A percentile compares a stretch with the other conserved stretches of the same genome.
Evolutionary conservation across 1,140 invertebrate species (phyloP).

Genomic region (Drosophila truncata): DNA sequence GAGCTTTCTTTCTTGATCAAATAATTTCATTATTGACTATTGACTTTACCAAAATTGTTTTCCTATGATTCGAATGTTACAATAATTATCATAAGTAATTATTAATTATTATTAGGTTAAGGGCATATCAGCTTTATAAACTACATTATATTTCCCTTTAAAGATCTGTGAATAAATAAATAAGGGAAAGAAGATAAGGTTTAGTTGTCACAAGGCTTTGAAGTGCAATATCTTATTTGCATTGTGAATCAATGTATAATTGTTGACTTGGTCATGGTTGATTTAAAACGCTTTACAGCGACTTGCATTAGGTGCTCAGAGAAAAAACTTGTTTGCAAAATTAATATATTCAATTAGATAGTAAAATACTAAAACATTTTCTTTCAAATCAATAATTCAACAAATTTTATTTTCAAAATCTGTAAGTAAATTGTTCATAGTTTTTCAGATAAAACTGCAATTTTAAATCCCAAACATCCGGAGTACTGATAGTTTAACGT

Average conservation of each 20-base stretch:
- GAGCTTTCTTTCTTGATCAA: background rate
- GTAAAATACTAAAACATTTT: too few species aligned
- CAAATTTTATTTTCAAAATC: too few species aligned
- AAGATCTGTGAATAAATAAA: background rate
- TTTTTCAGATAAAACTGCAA: too few species aligned
- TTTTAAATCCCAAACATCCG: background rate
- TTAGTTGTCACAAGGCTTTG: background rate
- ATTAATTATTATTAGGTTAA: background rate
- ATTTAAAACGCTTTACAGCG: background rate
- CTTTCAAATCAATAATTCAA: too few species aligned
- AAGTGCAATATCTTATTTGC: slow-evolving; percentile 8
- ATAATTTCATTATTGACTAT: background rate
- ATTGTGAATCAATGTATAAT: background rate
- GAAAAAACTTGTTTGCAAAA: background rate
- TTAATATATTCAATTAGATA: background rate
- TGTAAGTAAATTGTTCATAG: too few species aligned
- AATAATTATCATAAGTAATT: background rate
- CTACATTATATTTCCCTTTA: background rate
- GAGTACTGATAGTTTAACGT: background rate
- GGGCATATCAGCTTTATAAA: background rate
- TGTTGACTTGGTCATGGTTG: slow-evolving; percentile 17
- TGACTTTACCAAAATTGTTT: background rate
- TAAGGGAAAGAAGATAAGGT: background rate
- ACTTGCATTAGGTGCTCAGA: background rate
- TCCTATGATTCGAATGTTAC: background rate